Percentiles rank a stretch among this genome's conserved stretches.
Evolutionary conservation across 23 tunicate genomes (phyloP).

Genomic region (Styela clava): DNA sequence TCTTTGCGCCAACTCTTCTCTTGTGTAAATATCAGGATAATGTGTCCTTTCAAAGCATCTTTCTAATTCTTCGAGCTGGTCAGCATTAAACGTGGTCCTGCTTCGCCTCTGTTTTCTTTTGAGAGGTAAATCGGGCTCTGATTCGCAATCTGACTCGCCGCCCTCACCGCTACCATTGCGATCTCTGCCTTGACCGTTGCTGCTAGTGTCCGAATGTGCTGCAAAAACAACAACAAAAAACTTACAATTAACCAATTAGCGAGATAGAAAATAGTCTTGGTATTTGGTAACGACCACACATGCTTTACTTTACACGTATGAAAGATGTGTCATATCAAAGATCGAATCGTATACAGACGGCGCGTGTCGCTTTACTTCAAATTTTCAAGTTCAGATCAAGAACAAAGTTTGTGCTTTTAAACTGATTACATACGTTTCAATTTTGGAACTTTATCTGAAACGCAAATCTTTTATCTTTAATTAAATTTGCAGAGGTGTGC

Average conservation of each 20-base stretch:
- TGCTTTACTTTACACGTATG: too few species aligned
- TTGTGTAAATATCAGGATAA: conserved; percentile 94
- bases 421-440: not conserved
- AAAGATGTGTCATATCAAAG: too few species aligned
- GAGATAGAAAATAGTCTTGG: too few species aligned
- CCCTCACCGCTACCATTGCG: conserved; percentile 61
- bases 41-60: conserved; percentile 91
- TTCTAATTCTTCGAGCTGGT: conserved; percentile 94
- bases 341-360: too few species aligned
- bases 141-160: conserved; percentile 74
- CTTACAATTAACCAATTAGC: too few species aligned
- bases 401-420: not conserved
- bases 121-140: conserved; percentile 81
- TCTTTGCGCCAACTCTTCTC: conserved; percentile 91
- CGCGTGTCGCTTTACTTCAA: too few species aligned
- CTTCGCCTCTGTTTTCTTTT: conserved; percentile 95
- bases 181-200: conserved; percentile 27
- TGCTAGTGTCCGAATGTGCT: conserved; percentile 27
- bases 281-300: too few species aligned
- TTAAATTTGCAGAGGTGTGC: not conserved
- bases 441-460: not conserved
- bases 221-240: too few species aligned
- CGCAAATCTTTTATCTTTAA: not conserved
- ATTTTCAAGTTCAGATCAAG: not conserved
- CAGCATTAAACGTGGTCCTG: conserved; percentile 93